Percentiles rank a stretch among this genome's conserved stretches.
phyloP scores from a whole-genome alignment of 2,113 vertebrate genomes.

The Gobius niger region DNA sequence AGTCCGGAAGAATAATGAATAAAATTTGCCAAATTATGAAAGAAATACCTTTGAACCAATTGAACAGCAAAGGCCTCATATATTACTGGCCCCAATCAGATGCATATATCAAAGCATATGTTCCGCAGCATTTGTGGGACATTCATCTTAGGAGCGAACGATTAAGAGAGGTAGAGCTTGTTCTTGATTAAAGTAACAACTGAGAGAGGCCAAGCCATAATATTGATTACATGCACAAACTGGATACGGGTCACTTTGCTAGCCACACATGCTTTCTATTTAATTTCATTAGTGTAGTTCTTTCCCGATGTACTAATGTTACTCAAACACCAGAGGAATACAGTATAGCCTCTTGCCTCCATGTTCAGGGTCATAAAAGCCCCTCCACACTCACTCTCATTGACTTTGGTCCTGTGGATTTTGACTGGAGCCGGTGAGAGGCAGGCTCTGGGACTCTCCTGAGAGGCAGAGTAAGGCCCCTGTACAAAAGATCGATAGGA shows the following conservation, averaged over 20 bases:
- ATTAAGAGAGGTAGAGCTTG: slow-evolving; percentile 74
- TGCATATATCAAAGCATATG: slow-evolving; percentile 71
- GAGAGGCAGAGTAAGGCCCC: slow-evolving; percentile 65
- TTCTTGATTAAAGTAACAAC: slow-evolving; percentile 78
- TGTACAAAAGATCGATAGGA: slow-evolving; percentile 71
- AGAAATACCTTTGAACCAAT: slow-evolving; percentile 34
- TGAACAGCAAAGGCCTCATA: slow-evolving; percentile 45
- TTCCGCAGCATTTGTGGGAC: slow-evolving; percentile 67
- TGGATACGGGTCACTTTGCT: slow-evolving; percentile 71
- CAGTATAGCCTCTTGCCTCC: slow-evolving; percentile 35
- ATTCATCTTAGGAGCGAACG: slow-evolving; percentile 67
- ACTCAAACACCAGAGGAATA: slow-evolving; percentile 58
- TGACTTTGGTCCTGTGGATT: slow-evolving; percentile 50
- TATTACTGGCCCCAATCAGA: slow-evolving; percentile 57
- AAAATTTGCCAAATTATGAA: slow-evolving; percentile 54
- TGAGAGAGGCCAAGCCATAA: slow-evolving; percentile 67
- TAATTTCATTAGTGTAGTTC: slow-evolving; percentile 74
- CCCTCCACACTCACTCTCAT: slow-evolving; percentile 25
- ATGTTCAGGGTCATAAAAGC: slow-evolving; percentile 51
- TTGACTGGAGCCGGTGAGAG: slow-evolving; percentile 60
- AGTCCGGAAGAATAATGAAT: slow-evolving; percentile 61
- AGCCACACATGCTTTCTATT: slow-evolving; percentile 74
- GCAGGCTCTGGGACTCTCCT: slow-evolving; percentile 61
- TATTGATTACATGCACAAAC: slow-evolving; percentile 73
- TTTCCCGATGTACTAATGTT: slow-evolving; percentile 66